Conservation (phyloP, 2,113 vertebrate species). For the Tyrannus savana region DNA sequence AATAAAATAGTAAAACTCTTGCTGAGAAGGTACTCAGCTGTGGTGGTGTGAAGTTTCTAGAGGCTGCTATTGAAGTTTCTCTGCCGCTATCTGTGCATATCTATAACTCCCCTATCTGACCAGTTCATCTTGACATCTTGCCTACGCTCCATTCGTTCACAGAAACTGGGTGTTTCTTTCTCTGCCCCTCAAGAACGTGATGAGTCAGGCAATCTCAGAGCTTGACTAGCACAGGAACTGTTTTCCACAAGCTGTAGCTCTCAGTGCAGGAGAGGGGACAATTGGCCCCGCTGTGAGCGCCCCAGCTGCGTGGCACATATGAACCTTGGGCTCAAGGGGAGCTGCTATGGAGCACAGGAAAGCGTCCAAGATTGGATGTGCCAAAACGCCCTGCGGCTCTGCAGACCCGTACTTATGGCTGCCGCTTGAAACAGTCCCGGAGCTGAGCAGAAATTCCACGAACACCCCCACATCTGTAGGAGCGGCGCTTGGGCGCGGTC, state of each 20-base stretch:
- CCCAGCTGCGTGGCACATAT: fast-evolving
- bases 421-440: not conserved
- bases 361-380: fast-evolving
- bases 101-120: not conserved
- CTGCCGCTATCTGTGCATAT: not conserved
- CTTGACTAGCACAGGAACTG: not conserved
- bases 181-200: not conserved
- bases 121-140: not conserved
- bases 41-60: not conserved
- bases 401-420: fast-evolving
- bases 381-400: fast-evolving
- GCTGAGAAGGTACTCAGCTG: not conserved
- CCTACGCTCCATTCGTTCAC: not conserved
- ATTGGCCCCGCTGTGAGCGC: fast-evolving
- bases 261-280: not conserved
- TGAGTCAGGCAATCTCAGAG: fast-evolving
- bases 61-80: not conserved
- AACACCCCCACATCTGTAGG: fast-evolving
- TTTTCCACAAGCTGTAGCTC: not conserved
- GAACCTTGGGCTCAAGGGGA: not conserved
- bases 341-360: fast-evolving
- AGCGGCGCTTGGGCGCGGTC: fast-evolving
- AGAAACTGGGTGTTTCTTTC: not conserved
- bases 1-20: not conserved
- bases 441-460: fast-evolving